Base-by-base conservation (phyloP, 2,888 invertebrate species). In the Eristalinus aeneus region DNA sequence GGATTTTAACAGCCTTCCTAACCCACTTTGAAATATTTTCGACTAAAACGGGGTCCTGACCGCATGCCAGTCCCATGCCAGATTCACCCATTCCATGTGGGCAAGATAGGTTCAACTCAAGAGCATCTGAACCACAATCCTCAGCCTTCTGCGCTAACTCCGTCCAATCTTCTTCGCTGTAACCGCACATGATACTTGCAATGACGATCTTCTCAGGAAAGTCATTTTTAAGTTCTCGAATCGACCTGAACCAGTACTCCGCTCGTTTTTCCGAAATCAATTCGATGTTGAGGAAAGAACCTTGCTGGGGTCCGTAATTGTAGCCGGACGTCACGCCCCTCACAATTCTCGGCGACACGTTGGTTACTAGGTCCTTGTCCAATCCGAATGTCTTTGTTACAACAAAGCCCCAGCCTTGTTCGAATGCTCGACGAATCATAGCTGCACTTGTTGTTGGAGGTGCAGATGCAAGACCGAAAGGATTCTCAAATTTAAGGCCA, bases 81-180 rank as follows among this genome's bases (percentile, higher is more conserved):
- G 97, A 95, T 92, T 99, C 99, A 1, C 98, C 98, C 98, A 99
- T 99, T 6, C 99, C 99, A 92, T 99, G 99, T 0, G 99, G 99
- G 92, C 99, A 99, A 0, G 98, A 99, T 68, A 99, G 93, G 93
- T 99, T 99, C 68, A 99, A 93, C 91, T 99, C 99, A 12, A 99
- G 93, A 0, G 98, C 99, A 93, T 99, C 99, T 0, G 99, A 96
- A 0, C 99, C 99, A 0, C 98, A 94, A 0, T 94, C 93, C 92
- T 96, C 96, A 0, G 98, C 96, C 92, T 94, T 95, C 88, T 93
- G 93, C 0, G 98, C 95, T 73, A 99, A 91, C 89, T 95, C 94
- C 10, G 94, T 95, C 99, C 99, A 99, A 92, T 99, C 99, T 0
- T 94, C 94, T 91, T 97, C 94, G 90, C 95, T 95, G 92, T 95